These are phyloP conservation scores for Aphyosemion australe DNA, from an alignment of 2,113 vertebrate genomes.

Conservation along the genomic window DNA sequence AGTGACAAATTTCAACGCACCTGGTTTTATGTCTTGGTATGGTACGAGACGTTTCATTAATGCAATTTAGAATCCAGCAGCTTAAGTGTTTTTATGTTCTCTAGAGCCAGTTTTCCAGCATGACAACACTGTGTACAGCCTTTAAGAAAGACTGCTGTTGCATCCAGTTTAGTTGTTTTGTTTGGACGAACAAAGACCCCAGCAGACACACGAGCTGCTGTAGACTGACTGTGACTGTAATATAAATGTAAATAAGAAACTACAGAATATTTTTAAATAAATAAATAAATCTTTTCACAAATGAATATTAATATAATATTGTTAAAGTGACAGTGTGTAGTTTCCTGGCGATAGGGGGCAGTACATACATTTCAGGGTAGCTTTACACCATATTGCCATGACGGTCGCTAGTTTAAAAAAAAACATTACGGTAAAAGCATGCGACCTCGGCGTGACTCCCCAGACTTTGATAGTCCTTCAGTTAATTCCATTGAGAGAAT, in stretches of 20 bases:
- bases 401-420: no score
- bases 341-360: no score
- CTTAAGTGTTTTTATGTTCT: neutral
- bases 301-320: slow-evolving; percentile 23
- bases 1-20: no score
- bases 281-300: neutral
- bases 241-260: slow-evolving; percentile 57
- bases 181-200: neutral
- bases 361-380: no score
- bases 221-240: slow-evolving; percentile 45
- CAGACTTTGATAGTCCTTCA: no score
- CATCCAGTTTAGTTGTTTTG: neutral
- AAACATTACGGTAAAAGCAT: no score
- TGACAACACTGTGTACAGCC: neutral
- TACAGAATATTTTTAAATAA: slow-evolving; percentile 17
- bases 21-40: slow-evolving; percentile 1
- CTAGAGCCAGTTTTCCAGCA: neutral
- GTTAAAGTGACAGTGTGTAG: no score
- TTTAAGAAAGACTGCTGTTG: neutral
- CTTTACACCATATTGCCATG: no score
- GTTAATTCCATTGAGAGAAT: no score
- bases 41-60: neutral
- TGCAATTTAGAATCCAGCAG: neutral
- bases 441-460: no score
- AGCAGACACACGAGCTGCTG: slow-evolving; percentile 1